A percentile compares a stretch with the other conserved stretches of the same genome.
Conservation (phyloP, 2,113 vertebrate species). For the Oxygymnocypris stewartii region DNA sequence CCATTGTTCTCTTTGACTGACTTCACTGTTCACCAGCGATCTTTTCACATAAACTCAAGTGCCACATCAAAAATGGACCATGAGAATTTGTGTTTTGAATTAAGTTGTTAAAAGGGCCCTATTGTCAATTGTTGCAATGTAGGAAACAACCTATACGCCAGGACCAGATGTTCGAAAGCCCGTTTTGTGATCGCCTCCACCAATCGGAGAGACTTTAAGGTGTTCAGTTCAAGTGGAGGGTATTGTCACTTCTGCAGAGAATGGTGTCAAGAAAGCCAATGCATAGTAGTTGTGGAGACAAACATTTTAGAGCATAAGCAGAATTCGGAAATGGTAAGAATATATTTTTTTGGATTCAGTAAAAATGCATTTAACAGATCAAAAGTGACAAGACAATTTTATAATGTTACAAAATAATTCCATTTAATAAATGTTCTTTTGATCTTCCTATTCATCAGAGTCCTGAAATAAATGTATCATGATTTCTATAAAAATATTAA, state of each 20-base stretch:
- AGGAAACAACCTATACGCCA: neutral
- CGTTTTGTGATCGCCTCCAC: conserved; percentile 5
- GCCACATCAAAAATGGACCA: conserved; percentile 15
- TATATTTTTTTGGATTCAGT: neutral
- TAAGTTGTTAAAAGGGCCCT: conserved; percentile 17
- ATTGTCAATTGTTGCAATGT: conserved; percentile 35
- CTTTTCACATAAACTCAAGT: conserved; percentile 40
- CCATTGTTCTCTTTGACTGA: conserved; percentile 35
- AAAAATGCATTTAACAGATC: neutral
- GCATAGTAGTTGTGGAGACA: neutral
- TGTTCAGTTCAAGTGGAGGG: conserved; percentile 5
- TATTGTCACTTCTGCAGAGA: neutral
- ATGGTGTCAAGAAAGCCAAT: neutral
- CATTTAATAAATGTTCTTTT: neutral
- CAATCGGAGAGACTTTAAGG: neutral
- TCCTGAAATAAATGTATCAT: neutral
- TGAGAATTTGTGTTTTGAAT: conserved; percentile 27
- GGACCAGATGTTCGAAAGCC: conserved; percentile 24
- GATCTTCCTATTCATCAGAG: neutral
- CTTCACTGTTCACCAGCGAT: conserved; percentile 11
- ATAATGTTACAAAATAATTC: neutral
- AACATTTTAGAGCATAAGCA: neutral
- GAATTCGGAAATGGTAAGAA: neutral
- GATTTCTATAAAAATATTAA: neutral
- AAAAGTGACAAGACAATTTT: neutral